Evolutionary conservation across 2,113 vertebrate genomes (phyloP).

Genomic region (Elephantulus edwardii): DNA sequence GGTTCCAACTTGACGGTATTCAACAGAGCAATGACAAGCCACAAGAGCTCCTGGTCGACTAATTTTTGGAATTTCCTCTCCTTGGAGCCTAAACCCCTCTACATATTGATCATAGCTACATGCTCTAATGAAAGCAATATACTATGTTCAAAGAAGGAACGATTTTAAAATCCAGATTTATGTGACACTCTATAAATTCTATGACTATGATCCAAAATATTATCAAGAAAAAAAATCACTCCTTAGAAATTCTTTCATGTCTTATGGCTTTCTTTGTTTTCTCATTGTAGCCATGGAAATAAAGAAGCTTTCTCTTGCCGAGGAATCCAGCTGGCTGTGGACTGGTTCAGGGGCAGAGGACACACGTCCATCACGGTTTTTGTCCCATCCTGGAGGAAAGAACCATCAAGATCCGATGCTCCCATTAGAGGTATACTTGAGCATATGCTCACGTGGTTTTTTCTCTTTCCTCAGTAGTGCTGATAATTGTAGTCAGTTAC

Average conservation of each 20-base stretch:
- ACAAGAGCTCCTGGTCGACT: too few species aligned
- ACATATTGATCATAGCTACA: background rate
- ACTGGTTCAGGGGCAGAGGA: conserved; percentile 92
- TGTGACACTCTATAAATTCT: background rate
- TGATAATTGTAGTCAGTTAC: accelerated
- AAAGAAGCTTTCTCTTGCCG: conserved; percentile 93
- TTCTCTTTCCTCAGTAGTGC: accelerated
- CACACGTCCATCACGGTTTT: conserved; percentile 93
- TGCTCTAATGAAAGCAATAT: background rate
- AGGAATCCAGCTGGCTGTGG: conserved; percentile 92
- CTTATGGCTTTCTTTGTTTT: conserved; percentile 53
- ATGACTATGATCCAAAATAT: background rate
- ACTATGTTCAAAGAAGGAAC: background rate
- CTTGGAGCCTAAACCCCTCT: background rate
- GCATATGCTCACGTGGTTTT: background rate
- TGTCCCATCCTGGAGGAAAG: conserved; percentile 94
- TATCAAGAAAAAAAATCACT: background rate
- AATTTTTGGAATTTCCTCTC: background rate
- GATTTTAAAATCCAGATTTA: background rate
- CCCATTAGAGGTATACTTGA: conserved; percentile 89
- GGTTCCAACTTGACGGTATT: too few species aligned
- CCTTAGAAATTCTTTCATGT: background rate
- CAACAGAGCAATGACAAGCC: too few species aligned
- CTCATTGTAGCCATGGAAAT: conserved; percentile 89
- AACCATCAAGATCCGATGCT: conserved; percentile 86